phyloP scores from a whole-genome alignment of 2,113 vertebrate genomes.

The Heterocephalus glaber region DNA sequence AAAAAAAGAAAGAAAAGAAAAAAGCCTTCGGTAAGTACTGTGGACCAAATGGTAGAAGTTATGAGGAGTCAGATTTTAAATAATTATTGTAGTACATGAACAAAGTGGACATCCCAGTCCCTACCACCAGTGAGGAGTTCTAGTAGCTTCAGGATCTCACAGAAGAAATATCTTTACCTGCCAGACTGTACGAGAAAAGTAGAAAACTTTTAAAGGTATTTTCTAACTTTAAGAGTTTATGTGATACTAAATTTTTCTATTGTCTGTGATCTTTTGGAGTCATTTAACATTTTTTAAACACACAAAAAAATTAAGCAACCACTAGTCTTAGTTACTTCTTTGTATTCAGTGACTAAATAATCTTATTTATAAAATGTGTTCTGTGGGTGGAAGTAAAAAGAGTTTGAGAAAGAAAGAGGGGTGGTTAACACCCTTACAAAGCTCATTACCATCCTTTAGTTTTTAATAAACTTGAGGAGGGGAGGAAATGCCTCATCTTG shows the following conservation, averaged over 20 bases:
- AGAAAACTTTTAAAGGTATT: not conserved
- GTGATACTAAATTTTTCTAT: not conserved
- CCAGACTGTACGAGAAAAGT: not conserved
- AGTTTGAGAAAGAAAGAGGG: not conserved
- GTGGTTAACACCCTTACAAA: slow-evolving; percentile 4
- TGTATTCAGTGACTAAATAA: slow-evolving; percentile 55
- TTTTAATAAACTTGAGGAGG: slow-evolving; percentile 56
- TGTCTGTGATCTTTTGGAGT: not conserved
- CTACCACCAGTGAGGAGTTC: too few species aligned
- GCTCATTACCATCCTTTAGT: not conserved
- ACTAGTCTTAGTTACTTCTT: slow-evolving; percentile 17
- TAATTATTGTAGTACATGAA: not conserved
- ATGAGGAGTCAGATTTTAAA: not conserved
- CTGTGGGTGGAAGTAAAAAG: slow-evolving; percentile 39
- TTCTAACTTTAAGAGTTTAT: not conserved
- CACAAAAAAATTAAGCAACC: slow-evolving; percentile 2
- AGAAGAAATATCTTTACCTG: not conserved
- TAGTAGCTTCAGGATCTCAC: not conserved
- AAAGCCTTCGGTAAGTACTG: too few species aligned
- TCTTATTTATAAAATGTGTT: slow-evolving; percentile 44
- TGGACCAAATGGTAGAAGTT: not conserved
- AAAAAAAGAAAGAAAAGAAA: too few species aligned
- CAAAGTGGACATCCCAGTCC: not conserved
- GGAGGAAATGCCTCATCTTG: slow-evolving; percentile 40
- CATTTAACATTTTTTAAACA: not conserved